Base-by-base conservation (phyloP, 2,797 vertebrate species). In the Lagodon rhomboides region DNA sequence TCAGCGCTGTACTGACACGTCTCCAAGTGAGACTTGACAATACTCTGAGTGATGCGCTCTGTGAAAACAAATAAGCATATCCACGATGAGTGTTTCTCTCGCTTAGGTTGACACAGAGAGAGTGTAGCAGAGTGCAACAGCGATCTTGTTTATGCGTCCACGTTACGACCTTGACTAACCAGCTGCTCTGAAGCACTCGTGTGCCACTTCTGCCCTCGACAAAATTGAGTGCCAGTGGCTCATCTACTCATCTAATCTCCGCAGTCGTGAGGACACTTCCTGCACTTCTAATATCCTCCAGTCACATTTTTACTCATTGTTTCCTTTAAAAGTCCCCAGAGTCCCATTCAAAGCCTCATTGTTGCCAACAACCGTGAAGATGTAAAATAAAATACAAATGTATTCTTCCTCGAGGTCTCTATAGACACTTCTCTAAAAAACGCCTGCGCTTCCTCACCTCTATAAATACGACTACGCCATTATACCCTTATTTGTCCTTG, bases 1-100 rank as follows among this genome's bases (percentile, higher is more conserved):
- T 98, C 97, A 0, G 92, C 88, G 1, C 96, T 97, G 95, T 97
- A 96, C 92, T 97, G 97, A 87, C 96, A 97, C 0, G 97, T 98
- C 89, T 98, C 97, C 89, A 97, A 68, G 87, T 98, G 97, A 0
- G 97, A 98, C 87, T 97, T 97, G 23, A 98, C 93, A 68, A 98
- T 96, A 23, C 96, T 97, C 94, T 97, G 96, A n/a, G 96, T 96
- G 79, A 97, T 94, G 30, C 91, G 94, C 84, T 98, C 97, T 98
- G 94, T 20, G 50, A 69, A 78, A 82, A 46, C 66, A 79, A 73
- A 77, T 4, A 25, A 41, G 23, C 25, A 83, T 3, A 78, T 3
- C 82, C 4, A 77, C 12, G 18, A 43, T 80, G 38, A 76, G 51
- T 43, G 55, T n/a, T 41, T 65, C 23, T 47, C 16, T 20, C 53